Conservation (phyloP, 2,113 vertebrate species). For the Lipophrys pholis region DNA sequence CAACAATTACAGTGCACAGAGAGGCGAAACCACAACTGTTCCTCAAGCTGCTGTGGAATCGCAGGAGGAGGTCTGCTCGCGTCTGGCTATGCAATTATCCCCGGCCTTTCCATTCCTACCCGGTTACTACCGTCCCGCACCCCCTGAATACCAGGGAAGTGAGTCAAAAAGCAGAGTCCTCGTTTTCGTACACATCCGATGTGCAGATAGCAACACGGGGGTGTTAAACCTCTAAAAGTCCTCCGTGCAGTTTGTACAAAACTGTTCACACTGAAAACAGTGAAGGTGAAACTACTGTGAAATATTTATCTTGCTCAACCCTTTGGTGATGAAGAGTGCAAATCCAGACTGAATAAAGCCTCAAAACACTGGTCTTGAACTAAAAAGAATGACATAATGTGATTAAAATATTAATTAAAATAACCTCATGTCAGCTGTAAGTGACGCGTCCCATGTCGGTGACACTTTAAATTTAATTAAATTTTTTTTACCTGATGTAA, state of each 20-base stretch:
- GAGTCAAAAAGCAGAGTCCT: slow-evolving; percentile 40
- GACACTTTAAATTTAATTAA: too few species aligned
- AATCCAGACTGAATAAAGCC: too few species aligned
- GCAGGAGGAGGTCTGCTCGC: slow-evolving; percentile 39
- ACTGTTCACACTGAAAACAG: neutral
- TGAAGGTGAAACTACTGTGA: neutral
- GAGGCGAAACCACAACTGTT: slow-evolving; percentile 40
- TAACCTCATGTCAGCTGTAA: too few species aligned
- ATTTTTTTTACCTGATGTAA: too few species aligned
- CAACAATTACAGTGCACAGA: slow-evolving; percentile 60
- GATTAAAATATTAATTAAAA: too few species aligned
- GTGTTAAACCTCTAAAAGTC: slow-evolving; percentile 1
- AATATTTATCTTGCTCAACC: neutral
- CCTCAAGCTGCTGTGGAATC: slow-evolving; percentile 31
- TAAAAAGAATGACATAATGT: too few species aligned
- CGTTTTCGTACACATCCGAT: slow-evolving; percentile 9
- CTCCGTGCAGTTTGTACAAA: neutral
- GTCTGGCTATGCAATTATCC: slow-evolving; percentile 58
- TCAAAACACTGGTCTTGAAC: too few species aligned
- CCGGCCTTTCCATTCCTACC: slow-evolving; percentile 44
- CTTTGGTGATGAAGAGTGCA: too few species aligned
- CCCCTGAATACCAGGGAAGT: slow-evolving; percentile 46
- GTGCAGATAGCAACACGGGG: neutral
- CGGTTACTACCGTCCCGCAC: slow-evolving; percentile 39
- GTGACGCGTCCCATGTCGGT: too few species aligned